Conservation (phyloP, 2,797 vertebrate species). For the Carcharodon carcharias region DNA sequence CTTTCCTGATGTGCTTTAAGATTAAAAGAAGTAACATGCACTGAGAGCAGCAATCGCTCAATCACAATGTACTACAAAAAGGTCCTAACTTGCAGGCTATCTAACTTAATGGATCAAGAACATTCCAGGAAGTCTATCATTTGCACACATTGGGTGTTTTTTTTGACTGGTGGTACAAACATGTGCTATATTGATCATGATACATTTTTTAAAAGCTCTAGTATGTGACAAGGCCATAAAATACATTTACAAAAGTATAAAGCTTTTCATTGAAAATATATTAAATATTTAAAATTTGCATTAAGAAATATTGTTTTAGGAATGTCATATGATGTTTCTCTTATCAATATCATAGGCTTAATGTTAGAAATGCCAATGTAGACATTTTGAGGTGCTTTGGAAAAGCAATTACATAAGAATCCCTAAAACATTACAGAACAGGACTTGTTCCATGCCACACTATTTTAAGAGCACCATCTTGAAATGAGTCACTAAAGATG, state of each 20-base stretch:
- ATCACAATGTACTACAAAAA: background rate
- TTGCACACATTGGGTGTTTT: background rate
- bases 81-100: background rate
- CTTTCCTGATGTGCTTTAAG: constrained; percentile 6
- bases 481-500: background rate
- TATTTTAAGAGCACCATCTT: background rate
- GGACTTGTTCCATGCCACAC: background rate
- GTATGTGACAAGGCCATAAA: background rate
- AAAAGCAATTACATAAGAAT: background rate
- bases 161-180: background rate
- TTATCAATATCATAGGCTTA: background rate
- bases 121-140: background rate
- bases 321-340: background rate
- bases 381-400: background rate
- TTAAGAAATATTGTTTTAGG: background rate
- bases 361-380: background rate
- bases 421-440: background rate
- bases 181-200: background rate
- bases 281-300: background rate
- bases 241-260: background rate
- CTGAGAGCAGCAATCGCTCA: background rate
- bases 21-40: background rate
- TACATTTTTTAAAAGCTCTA: background rate
- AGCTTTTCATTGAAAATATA: background rate
- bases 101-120: background rate